phyloP scores from a whole-genome alignment of 2,113 vertebrate genomes.

The Elaphurus davidianus region DNA sequence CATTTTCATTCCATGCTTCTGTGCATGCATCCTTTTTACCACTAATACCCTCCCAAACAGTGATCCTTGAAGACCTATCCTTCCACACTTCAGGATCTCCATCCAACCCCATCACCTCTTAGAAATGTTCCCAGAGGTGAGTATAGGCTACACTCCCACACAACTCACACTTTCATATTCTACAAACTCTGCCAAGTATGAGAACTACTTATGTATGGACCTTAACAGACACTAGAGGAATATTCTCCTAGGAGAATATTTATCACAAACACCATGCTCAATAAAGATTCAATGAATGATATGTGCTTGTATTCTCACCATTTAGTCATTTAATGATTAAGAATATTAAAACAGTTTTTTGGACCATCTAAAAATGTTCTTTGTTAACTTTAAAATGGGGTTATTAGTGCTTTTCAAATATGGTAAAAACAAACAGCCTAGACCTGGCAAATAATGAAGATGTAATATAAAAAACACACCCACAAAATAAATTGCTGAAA shows the following conservation, averaged over 20 bases:
- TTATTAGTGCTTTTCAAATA: constrained; percentile 6
- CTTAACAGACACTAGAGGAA: neutral
- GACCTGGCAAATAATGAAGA: neutral
- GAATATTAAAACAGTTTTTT: neutral
- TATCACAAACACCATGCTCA: neutral
- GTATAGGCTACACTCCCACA: neutral
- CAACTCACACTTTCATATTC: neutral
- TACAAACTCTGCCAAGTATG: neutral
- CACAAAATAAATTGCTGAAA: neutral
- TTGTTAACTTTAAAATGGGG: neutral
- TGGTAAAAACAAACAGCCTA: neutral
- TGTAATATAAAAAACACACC: neutral
- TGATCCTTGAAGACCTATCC: neutral
- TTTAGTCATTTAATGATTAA: neutral
- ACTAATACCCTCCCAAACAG: neutral
- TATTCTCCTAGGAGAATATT: neutral
- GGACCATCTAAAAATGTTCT: neutral
- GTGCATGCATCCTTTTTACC: neutral
- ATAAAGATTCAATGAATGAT: neutral
- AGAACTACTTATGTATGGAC: neutral
- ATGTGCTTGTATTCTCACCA: neutral
- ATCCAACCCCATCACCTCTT: neutral
- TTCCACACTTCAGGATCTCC: neutral
- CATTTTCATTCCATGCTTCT: neutral
- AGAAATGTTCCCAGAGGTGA: neutral